Conservation (phyloP, 2,797 vertebrate genomes). For the Pogoniulus pusillus region DNA sequence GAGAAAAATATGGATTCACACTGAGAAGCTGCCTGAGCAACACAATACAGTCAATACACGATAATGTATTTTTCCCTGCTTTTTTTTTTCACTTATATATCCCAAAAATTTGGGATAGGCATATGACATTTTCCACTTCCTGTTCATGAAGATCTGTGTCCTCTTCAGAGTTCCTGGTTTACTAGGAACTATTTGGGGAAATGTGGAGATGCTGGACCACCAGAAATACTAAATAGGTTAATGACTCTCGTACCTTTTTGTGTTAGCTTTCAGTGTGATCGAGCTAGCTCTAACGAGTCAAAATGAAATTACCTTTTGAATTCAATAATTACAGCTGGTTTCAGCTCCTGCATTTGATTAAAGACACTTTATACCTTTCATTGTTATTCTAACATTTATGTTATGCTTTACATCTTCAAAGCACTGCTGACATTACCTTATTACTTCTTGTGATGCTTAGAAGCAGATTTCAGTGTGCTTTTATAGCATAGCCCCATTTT, state of each 20-base stretch:
- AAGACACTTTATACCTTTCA: background rate
- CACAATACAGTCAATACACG: background rate
- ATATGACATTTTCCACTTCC: background rate
- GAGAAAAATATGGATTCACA: background rate
- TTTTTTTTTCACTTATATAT: background rate
- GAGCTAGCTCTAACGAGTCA: background rate
- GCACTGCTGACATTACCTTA: background rate
- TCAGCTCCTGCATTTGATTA: background rate
- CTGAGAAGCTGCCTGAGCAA: background rate
- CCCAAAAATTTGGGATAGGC: background rate
- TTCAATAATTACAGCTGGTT: background rate
- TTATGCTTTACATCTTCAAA: constrained; percentile 7
- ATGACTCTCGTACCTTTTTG: background rate
- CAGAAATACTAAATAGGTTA: background rate
- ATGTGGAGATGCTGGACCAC: background rate
- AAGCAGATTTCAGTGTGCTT: background rate
- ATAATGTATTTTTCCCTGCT: background rate
- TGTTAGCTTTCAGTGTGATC: background rate
- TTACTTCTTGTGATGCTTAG: background rate
- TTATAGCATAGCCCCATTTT: background rate
- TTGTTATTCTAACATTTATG: background rate
- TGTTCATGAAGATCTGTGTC: background rate
- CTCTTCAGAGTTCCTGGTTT: background rate
- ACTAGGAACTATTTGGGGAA: background rate
- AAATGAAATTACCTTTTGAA: background rate